Evolutionary conservation across 1,140 invertebrate species (phyloP).

Genomic region (Drosophila saltans): DNA sequence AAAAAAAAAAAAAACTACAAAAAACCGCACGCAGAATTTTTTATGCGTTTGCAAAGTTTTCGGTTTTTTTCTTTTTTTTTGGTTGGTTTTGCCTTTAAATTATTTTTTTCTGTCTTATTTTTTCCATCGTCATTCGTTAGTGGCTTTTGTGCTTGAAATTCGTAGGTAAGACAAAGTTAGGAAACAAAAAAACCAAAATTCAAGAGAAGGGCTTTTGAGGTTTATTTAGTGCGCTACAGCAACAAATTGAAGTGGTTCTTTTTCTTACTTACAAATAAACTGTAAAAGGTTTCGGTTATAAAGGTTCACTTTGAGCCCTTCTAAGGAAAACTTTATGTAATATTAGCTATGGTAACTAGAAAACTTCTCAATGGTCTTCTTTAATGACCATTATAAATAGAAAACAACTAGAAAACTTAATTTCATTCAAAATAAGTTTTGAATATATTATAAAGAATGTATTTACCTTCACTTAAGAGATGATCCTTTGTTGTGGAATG

Average conservation of each 20-base stretch:
- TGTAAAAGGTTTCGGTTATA: too few relatives aligned
- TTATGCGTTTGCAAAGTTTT: conserved; percentile 80
- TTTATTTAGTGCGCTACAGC: conserved; percentile 32
- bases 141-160: conserved; percentile 58
- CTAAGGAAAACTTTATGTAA: too few relatives aligned
- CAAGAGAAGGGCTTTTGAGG: conserved; percentile 11
- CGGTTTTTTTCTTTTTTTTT: conserved; percentile 54
- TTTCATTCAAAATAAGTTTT: too few relatives aligned
- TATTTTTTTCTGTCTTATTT: conserved; percentile 16
- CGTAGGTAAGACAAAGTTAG: conserved; percentile 39
- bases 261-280: neutral
- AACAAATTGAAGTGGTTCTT: neutral
- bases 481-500: too few relatives aligned
- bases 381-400: too few relatives aligned
- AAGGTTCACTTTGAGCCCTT: too few relatives aligned
- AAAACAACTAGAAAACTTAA: too few relatives aligned
- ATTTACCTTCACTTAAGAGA: too few relatives aligned
- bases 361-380: too few relatives aligned
- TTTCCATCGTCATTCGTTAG: conserved; percentile 49
- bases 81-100: conserved; percentile 21
- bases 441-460: too few relatives aligned
- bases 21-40: conserved; percentile 71
- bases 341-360: too few relatives aligned
- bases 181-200: conserved; percentile 12
- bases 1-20: conserved; percentile 20